Conservation (phyloP, 2,113 vertebrate species). For the Trichechus manatus region DNA sequence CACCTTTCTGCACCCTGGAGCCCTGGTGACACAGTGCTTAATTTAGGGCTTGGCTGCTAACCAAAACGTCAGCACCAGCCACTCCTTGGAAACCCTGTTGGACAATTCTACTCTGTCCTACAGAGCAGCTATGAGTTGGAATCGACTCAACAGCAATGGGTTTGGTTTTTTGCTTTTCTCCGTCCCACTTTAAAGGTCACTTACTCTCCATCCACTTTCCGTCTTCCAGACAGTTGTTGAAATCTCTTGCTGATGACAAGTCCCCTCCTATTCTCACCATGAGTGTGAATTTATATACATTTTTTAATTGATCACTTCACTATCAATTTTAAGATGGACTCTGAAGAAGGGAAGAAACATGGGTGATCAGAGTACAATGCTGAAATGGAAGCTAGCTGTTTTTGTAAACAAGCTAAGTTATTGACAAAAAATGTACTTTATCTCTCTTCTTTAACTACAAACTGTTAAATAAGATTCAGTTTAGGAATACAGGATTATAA, state of each 20-base stretch:
- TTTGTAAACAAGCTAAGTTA: constrained; percentile 2
- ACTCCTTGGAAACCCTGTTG: too few relatives aligned
- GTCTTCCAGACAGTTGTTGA: not conserved
- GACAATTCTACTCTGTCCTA: too few relatives aligned
- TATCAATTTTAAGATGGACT: constrained; percentile 9
- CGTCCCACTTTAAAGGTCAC: not conserved
- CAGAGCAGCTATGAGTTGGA: too few relatives aligned
- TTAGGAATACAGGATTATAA: not conserved
- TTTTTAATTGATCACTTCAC: constrained; percentile 1
- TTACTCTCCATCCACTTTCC: not conserved
- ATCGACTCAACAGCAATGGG: too few relatives aligned
- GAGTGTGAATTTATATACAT: not conserved
- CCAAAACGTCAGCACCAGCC: too few relatives aligned
- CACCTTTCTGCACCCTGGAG: not conserved
- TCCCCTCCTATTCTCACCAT: not conserved
- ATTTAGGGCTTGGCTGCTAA: too few relatives aligned
- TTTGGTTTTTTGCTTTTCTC: not conserved
- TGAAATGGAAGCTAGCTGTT: constrained; percentile 24
- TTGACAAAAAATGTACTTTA: not conserved
- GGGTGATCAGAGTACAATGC: not conserved
- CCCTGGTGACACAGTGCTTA: too few relatives aligned
- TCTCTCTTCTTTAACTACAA: not conserved
- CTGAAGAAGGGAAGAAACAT: not conserved
- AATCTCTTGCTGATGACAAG: not conserved
- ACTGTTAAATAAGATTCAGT: constrained; percentile 9